phyloP scores from a whole-genome alignment of 2,888 invertebrate genomes.

The Drosophila aldrichi region DNA sequence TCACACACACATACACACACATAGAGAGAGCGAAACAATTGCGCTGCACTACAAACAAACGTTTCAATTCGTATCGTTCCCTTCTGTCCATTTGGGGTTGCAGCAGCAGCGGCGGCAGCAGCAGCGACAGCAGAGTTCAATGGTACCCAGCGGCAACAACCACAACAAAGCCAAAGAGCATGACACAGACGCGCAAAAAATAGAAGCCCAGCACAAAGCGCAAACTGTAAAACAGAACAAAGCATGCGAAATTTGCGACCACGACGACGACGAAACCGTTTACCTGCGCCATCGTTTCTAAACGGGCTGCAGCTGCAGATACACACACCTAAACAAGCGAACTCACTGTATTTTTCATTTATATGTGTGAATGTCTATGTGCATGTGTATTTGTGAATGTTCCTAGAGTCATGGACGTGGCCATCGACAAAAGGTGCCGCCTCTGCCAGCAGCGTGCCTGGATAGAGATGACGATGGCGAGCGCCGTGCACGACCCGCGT shows the following conservation, averaged over 20 bases:
- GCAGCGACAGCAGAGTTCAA: slow-evolving; percentile 70
- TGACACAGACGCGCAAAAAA: slow-evolving; percentile 57
- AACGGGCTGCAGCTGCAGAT: slow-evolving; percentile 63
- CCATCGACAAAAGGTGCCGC: slow-evolving; percentile 56
- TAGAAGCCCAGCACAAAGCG: slow-evolving; percentile 60
- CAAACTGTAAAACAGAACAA: slow-evolving; percentile 62
- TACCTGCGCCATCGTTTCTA: slow-evolving; percentile 58
- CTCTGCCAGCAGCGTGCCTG: slow-evolving; percentile 13
- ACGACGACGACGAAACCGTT: slow-evolving; percentile 50
- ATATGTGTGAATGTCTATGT: background rate
- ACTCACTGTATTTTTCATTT: slow-evolving; percentile 1
- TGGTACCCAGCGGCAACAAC: slow-evolving; percentile 69
- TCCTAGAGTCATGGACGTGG: slow-evolving; percentile 49
- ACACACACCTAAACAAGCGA: slow-evolving; percentile 15
- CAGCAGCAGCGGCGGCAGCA: slow-evolving; percentile 37
- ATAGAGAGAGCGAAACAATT: slow-evolving; percentile 9
- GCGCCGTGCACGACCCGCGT: slow-evolving; percentile 21
- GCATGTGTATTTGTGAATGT: slow-evolving; percentile 5
- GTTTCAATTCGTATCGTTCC: slow-evolving; percentile 68
- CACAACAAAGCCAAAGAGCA: slow-evolving; percentile 67
- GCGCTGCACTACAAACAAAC: slow-evolving; percentile 20
- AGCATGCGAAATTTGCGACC: slow-evolving; percentile 55
- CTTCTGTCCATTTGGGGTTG: slow-evolving; percentile 59
- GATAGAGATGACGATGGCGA: slow-evolving; percentile 1
- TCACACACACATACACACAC: background rate